These are phyloP conservation scores for Iphiclides podalirius DNA, from an alignment of 2,888 invertebrate species.

Conservation along the genomic window DNA sequence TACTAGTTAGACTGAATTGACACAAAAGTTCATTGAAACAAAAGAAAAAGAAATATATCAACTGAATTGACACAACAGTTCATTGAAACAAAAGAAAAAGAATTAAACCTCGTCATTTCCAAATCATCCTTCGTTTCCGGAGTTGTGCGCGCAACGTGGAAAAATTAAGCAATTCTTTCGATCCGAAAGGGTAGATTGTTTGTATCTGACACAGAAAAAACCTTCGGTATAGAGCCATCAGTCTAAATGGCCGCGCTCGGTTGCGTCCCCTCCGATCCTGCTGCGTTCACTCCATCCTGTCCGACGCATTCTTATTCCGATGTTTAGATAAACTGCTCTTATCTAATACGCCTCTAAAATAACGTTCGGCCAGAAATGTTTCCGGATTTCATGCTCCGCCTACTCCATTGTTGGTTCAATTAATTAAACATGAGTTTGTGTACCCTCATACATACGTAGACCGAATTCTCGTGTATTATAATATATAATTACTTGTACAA, in stretches of 20 bases:
- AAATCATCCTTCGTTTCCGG: constrained; percentile 7
- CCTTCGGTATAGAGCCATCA: constrained; percentile 61
- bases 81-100: no score
- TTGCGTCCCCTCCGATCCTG: constrained; percentile 55
- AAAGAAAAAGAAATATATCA: no score
- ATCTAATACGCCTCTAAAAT: constrained; percentile 53
- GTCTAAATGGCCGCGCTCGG: constrained; percentile 62
- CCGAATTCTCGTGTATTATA: constrained; percentile 1
- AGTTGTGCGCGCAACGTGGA: constrained; percentile 57
- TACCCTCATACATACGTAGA: constrained; percentile 28
- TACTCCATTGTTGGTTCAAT: constrained; percentile 49
- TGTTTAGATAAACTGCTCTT: constrained; percentile 72
- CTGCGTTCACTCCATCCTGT: constrained; percentile 49
- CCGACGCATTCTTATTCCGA: constrained; percentile 67
- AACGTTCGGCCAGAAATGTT: constrained; percentile 67
- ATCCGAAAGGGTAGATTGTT: constrained; percentile 69
- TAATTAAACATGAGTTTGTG: constrained; percentile 46
- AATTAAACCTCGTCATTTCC: constrained; percentile 1
- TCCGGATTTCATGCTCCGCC: constrained; percentile 54
- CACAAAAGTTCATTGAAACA: no score
- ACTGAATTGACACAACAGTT: no score
- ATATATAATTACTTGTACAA: not conserved
- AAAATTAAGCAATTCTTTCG: constrained; percentile 77
- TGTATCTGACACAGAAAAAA: constrained; percentile 73
- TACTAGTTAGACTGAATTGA: no score